phyloP scores from a whole-genome alignment of 2,113 vertebrate species.

The Microcebus tavaratra region DNA sequence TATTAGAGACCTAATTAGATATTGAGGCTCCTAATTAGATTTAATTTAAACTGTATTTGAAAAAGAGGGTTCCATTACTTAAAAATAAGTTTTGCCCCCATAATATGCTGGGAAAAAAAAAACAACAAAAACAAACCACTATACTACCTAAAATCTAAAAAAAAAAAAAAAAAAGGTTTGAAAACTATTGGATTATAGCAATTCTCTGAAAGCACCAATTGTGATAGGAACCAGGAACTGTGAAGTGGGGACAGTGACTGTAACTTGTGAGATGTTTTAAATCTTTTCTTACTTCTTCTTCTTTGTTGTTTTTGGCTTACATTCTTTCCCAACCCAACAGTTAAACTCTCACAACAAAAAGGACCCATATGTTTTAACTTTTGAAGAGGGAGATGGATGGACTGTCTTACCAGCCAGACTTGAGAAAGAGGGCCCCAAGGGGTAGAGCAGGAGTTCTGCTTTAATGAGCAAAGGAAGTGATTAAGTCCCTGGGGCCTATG shows the following conservation, averaged over 20 bases:
- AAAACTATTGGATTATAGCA: background rate
- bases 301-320: slow-evolving; percentile 50
- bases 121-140: too few species aligned
- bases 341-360: slow-evolving; percentile 52
- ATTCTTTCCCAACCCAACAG: slow-evolving; percentile 15
- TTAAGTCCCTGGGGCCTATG: slow-evolving; percentile 39
- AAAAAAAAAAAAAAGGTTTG: background rate
- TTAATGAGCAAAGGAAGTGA: slow-evolving; percentile 54
- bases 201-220: background rate
- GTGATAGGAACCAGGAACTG: slow-evolving; percentile 15
- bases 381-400: background rate
- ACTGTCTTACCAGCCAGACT: background rate
- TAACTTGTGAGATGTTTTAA: slow-evolving; percentile 35
- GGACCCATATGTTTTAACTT: background rate
- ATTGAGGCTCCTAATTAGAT: slow-evolving; percentile 19
- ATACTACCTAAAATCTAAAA: too few species aligned
- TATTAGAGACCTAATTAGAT: slow-evolving; percentile 31
- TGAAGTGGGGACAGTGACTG: slow-evolving; percentile 9
- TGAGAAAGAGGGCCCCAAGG: background rate
- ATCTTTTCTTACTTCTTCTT: slow-evolving; percentile 33
- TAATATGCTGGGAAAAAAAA: too few species aligned
- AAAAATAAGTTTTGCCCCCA: slow-evolving; percentile 33
- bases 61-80: slow-evolving; percentile 39
- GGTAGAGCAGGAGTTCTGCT: slow-evolving; percentile 11
- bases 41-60: slow-evolving; percentile 57